A percentile compares a stretch with the other conserved stretches of the same genome.
Conservation (phyloP, 37 sponge, comb jelly and placozoan genomes). For the Axinella damicornis region DNA sequence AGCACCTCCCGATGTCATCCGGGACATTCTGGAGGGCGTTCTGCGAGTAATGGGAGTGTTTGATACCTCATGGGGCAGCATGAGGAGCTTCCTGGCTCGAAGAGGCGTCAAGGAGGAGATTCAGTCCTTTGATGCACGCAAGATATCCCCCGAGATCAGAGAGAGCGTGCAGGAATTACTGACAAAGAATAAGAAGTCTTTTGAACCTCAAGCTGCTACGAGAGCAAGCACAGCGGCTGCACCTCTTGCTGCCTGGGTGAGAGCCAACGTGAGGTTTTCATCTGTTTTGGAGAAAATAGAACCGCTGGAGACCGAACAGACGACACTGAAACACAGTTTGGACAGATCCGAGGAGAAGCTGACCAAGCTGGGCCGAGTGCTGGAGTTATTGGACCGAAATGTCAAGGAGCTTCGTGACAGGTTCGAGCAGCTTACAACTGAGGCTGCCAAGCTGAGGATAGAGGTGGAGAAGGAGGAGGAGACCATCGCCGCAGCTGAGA, state of each 20-base stretch:
- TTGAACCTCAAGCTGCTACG: conserved; percentile 89
- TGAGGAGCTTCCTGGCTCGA: conserved; percentile 94
- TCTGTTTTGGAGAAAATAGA: conserved; percentile 91
- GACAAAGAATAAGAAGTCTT: conserved; percentile 83
- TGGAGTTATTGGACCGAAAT: conserved; percentile 79
- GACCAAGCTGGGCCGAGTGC: conserved; percentile 64
- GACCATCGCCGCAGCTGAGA: conserved; percentile 90
- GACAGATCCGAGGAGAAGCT: conserved; percentile 84
- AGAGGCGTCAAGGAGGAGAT: conserved; percentile 98
- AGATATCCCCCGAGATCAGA: conserved; percentile 80
- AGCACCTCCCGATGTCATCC: conserved; percentile 95
- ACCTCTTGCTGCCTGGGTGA: conserved; percentile 96
- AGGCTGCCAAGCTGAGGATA: conserved; percentile 89
- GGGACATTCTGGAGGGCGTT: conserved; percentile 98
- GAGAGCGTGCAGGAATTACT: conserved; percentile 83
- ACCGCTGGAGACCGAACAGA: conserved; percentile 91
- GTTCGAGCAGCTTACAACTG: conserved; percentile 93
- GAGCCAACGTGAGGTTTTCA: conserved; percentile 86
- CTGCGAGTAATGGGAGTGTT: conserved; percentile 91
- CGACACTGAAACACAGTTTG: conserved; percentile 72
- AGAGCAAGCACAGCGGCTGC: conserved; percentile 93
- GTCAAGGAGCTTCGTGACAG: conserved; percentile 83
- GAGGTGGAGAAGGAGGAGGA: conserved; percentile 92
- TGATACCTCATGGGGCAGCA: conserved; percentile 98
- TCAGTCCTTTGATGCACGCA: conserved; percentile 88